Evolutionary conservation across 37 sponge, comb jelly and placozoan species (phyloP).

Genomic region (Diacarnus erythraeanus): DNA sequence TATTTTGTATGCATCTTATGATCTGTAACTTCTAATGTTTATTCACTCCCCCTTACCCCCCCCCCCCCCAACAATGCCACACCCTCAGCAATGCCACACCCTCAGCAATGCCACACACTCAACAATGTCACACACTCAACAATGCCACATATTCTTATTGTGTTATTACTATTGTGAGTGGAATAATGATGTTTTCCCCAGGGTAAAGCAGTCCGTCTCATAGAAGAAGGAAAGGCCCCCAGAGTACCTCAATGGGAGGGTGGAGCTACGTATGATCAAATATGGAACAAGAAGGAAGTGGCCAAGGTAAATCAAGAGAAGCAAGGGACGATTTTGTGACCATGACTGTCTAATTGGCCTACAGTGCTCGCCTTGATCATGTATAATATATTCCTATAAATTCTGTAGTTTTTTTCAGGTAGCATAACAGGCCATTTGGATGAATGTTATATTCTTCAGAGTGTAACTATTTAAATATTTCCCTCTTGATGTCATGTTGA

Average conservation of each 20-base stretch:
- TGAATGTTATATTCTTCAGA: no score
- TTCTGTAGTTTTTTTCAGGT: no score
- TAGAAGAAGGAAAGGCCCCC: constrained; percentile 78
- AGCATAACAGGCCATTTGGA: no score
- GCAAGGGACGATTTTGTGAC: no score
- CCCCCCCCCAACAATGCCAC: not conserved
- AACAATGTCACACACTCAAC: not conserved
- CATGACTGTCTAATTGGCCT: no score
- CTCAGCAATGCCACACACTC: not conserved
- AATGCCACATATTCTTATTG: not conserved
- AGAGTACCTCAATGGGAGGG: constrained; percentile 77
- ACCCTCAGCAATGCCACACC: not conserved
- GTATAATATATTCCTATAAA: no score
- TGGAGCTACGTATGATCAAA: constrained; percentile 91
- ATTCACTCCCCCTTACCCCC: not conserved
- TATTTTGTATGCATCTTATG: not conserved
- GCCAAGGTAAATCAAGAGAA: no score
- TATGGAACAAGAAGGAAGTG: constrained; percentile 86
- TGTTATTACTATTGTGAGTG: not conserved
- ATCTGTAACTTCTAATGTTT: not conserved
- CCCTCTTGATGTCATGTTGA: no score
- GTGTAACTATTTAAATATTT: no score
- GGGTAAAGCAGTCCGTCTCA: constrained; percentile 82
- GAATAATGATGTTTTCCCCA: constrained; percentile 3
- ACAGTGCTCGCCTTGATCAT: no score